Base-by-base conservation (phyloP, 2,888 invertebrate species). In the Rotaria socialis region DNA sequence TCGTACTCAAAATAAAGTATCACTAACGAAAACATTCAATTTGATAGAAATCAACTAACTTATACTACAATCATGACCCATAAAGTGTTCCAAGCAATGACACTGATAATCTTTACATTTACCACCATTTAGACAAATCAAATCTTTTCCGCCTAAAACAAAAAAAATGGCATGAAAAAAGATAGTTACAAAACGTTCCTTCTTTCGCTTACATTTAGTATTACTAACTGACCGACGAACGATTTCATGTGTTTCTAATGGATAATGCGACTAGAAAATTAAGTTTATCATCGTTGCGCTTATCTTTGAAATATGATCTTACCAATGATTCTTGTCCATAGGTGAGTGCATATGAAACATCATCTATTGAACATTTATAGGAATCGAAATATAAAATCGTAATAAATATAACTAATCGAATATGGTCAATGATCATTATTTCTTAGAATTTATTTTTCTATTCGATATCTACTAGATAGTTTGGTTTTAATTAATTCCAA, bases 21-120 rank as follows among this genome's bases (percentile, higher is more conserved):
- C 11, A 11, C 3, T 3, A 52, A 11, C 6, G 50, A 50, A 50
- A 50, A 50, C 52, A 60, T 14, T 60, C 0, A 60, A 27, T 27
- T 27, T 14, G 0, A 27, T 60, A 27, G 11, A 27, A 6, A 16
- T 67, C 14, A n/a, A 67, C 67, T n/a, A 16, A 67, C 67, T 19
- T 67, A 67, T 67, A 41, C 67, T 67, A 35, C 67, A 67, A 67
- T 67, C 67, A 67, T 67, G 67, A 19, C 67, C 67, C 35, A 41
- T 67, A 67, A 41, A 67, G 19, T 67, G 27, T 7, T 67, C 67
- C 16, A 35, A 35, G 35, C 67, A 67, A 19, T 67, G 35, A 19
- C 67, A 67, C 16, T 67, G 67, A 67, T 67, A 5, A 35, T 67
- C 35, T 67, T 67, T 67, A 35, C 67, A 67, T 67, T 35, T 67